Conservation (phyloP, 2,113 vertebrate species). For the Ploceus nigricollis region DNA sequence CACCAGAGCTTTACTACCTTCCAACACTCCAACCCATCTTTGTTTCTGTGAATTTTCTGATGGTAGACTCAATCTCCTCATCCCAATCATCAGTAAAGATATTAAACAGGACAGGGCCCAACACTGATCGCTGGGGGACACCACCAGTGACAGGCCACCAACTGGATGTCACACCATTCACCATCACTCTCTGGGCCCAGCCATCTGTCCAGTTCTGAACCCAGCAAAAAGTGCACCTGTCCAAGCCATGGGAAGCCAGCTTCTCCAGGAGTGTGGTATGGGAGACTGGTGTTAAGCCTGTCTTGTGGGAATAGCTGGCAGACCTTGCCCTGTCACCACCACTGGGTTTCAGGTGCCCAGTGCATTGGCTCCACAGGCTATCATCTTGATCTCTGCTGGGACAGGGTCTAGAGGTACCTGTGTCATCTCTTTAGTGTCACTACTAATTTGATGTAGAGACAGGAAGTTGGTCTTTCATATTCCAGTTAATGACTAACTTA, state of each 20-base stretch:
- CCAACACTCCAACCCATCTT: neutral
- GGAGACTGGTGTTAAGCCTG: neutral
- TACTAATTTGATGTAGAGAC: neutral
- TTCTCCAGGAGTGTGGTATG: neutral
- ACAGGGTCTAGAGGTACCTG: neutral
- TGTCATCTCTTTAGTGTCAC: neutral
- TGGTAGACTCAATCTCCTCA: neutral
- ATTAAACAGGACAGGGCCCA: neutral
- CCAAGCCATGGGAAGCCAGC: neutral
- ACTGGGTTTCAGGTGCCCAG: neutral
- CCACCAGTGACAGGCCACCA: neutral
- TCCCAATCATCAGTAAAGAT: neutral
- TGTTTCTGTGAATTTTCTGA: neutral
- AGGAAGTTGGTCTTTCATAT: neutral
- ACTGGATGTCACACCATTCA: neutral
- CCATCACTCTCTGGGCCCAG: neutral
- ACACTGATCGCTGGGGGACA: neutral
- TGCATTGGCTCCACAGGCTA: neutral
- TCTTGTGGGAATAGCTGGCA: neutral
- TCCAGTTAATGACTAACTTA: neutral
- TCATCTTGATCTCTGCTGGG: neutral
- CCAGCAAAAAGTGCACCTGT: neutral
- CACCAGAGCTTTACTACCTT: neutral
- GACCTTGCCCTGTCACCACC: neutral
- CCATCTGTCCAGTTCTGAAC: neutral